Evolutionary conservation across 2,113 vertebrate genomes (phyloP).

Genomic region (Burhinus oedicnemus): DNA sequence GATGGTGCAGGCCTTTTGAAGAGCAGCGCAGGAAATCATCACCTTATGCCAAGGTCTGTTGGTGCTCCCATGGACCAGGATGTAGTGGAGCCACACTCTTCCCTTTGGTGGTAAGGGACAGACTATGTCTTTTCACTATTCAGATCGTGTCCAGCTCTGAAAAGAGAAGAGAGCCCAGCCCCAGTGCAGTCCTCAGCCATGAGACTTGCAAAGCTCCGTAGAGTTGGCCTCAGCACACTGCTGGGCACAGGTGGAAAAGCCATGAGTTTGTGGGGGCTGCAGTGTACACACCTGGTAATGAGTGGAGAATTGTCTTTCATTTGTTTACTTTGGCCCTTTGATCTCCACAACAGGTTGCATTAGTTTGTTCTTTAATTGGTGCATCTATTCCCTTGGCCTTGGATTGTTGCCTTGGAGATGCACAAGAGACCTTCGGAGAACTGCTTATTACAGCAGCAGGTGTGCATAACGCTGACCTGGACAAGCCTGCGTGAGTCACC

Average conservation of each 20-base stretch:
- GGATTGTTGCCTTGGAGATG: conserved; percentile 54
- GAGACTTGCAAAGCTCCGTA: background rate
- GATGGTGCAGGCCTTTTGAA: background rate
- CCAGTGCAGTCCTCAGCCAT: background rate
- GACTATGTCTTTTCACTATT: background rate
- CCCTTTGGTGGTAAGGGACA: background rate
- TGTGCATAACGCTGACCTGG: conserved; percentile 16
- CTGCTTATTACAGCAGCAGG: conserved; percentile 48
- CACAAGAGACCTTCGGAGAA: background rate
- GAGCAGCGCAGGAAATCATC: background rate
- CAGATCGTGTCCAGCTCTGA: background rate
- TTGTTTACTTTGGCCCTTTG: conserved; percentile 13
- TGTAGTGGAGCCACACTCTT: background rate
- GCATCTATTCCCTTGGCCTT: conserved; percentile 26
- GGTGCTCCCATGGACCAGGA: background rate
- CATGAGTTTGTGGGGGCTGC: background rate
- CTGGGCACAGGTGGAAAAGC: background rate
- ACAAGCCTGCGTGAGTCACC: background rate
- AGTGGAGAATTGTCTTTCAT: background rate
- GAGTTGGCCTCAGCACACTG: background rate
- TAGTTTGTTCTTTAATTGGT: conserved; percentile 14
- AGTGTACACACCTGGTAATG: background rate
- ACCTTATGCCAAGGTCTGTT: background rate
- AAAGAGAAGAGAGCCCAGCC: background rate
- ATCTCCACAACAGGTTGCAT: background rate